Conservation (phyloP, 1,140 invertebrate species). For the Oppia nitens region DNA sequence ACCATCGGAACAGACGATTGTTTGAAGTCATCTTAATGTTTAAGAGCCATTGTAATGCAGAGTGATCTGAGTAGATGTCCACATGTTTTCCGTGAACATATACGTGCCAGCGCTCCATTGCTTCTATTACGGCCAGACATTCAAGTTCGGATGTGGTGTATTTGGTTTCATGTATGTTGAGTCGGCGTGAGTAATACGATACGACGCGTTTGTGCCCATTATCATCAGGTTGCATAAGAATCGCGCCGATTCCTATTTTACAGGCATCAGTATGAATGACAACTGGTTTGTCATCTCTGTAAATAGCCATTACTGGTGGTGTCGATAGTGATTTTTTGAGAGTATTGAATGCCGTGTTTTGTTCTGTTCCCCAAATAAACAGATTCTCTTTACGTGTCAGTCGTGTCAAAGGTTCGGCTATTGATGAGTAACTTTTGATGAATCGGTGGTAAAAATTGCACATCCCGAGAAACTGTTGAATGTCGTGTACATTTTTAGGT, state of each 20-base stretch:
- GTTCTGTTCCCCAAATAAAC: not conserved
- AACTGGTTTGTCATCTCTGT: too few relatives aligned
- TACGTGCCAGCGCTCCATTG: constrained; percentile 29
- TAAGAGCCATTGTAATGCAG: constrained; percentile 10
- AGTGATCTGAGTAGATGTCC: constrained; percentile 9
- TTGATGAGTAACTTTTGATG: constrained; percentile 21
- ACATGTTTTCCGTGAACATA: constrained; percentile 28
- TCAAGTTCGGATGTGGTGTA: constrained; percentile 32
- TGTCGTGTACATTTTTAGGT: constrained; percentile 29
- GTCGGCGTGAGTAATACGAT: too few relatives aligned
- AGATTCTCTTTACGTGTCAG: too few relatives aligned
- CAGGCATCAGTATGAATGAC: too few relatives aligned
- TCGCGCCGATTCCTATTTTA: too few relatives aligned
- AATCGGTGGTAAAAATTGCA: constrained; percentile 22
- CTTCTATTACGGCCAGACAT: constrained; percentile 28
- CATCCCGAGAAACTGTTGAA: constrained; percentile 27
- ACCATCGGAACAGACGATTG: constrained; percentile 19
- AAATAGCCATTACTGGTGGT: too few relatives aligned
- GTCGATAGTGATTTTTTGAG: too few relatives aligned
- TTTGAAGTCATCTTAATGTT: constrained; percentile 22
- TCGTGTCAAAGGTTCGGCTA: too few relatives aligned
- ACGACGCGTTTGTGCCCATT: too few relatives aligned
- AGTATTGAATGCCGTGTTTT: too few relatives aligned
- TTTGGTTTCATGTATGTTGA: constrained; percentile 21
- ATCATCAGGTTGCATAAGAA: too few relatives aligned